Evolutionary conservation across 2,888 invertebrate genomes (phyloP).

Genomic region (Ganaspis brasiliensis): DNA sequence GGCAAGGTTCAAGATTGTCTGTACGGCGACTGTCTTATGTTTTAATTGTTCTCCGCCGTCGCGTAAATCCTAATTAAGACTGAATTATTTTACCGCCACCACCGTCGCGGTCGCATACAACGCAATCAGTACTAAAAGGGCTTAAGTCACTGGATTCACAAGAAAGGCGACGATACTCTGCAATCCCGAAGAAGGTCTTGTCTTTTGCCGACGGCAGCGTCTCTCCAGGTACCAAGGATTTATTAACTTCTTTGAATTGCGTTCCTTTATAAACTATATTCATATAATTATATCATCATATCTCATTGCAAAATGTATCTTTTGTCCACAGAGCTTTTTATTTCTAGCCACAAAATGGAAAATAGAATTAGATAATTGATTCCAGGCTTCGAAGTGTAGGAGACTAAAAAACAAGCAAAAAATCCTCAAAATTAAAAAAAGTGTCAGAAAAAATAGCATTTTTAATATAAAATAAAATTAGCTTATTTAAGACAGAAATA

Average conservation of each 20-base stretch:
- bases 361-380: no score
- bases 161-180: slow-evolving; percentile 37
- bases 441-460: no score
- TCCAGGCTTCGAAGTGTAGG: no score
- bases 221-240: slow-evolving; percentile 29
- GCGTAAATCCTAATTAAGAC: slow-evolving; percentile 77
- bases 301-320: slow-evolving; percentile 4
- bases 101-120: slow-evolving; percentile 49
- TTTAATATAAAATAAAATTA: no score
- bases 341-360: not conserved
- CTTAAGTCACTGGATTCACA: slow-evolving; percentile 24
- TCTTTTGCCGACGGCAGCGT: slow-evolving; percentile 33
- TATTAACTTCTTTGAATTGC: slow-evolving; percentile 35
- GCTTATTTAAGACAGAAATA: no score
- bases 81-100: slow-evolving; percentile 71
- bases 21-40: slow-evolving; percentile 67
- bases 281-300: slow-evolving; percentile 32
- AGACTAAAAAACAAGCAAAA: no score
- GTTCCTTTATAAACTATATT: slow-evolving; percentile 13
- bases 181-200: slow-evolving; percentile 24
- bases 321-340: not conserved
- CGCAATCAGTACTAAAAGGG: slow-evolving; percentile 35
- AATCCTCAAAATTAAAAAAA: no score
- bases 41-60: slow-evolving; percentile 75
- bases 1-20: slow-evolving; percentile 54